Evolutionary conservation across 2,888 invertebrate species (phyloP), one percentile per base, ranked within the genome.

Genomic region (Sisyra terminalis): DNA sequence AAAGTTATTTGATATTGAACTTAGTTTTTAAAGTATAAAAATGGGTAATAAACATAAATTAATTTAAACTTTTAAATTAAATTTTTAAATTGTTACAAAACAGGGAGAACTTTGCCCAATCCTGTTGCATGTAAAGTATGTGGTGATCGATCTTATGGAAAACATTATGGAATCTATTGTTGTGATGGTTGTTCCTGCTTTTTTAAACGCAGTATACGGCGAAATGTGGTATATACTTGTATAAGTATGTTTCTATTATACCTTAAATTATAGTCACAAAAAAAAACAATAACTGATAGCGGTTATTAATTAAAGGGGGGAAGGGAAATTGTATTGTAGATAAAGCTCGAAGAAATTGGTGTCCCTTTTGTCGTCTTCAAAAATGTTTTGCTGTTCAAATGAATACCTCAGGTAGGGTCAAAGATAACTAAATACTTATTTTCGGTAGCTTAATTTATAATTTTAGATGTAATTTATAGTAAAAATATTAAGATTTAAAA

Each of bases 101-200:
- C 11, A 63, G 63, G 64, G 32, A 53, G 64, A 16, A 75, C 74
- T 8, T 57, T 78, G 44, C 75, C 77, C 2, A 69, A 71, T 16
- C 75, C 77, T 3, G 76, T 78, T 4, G 60, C 73, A 1, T 88
- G 87, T 53, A 70, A 73, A 54, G 85, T 88, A 24, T 88, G 88
- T 52, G 84, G 84, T 1, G 85, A 86, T 61, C 74, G 79, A 53
- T 82, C 82, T 15, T 85, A 78, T 52, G 87, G 87, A 2, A 83
- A 85, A 57, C 86, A 87, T 56, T 87, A 86, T 53, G 86, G 87
- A 0, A 79, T 84, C 10, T 78, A 73, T 57, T 84, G 84, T 53
- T 89, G 88, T 58, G 88, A 89, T 55, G 88, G 88, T 1, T 89
- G 88, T 57, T 84, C 85, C 40, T 89, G 89, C 53, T 89, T 89